Evolutionary conservation across 2,113 vertebrate species (phyloP).

Genomic region (Anthoscopus minutus): DNA sequence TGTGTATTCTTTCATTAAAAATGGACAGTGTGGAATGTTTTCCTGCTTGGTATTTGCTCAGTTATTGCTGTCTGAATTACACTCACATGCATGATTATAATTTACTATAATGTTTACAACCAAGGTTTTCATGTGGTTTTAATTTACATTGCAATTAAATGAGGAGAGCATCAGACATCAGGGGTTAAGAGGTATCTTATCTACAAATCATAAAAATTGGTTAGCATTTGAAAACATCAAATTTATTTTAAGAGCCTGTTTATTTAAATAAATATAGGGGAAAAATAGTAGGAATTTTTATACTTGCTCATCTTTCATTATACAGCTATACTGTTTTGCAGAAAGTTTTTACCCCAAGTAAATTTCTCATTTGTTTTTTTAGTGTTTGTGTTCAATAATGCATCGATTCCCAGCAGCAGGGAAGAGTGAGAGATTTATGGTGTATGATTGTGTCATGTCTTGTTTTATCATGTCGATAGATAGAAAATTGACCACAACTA

Average conservation of each 20-base stretch:
- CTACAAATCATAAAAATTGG: slow-evolving; percentile 48
- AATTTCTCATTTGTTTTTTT: slow-evolving; percentile 82
- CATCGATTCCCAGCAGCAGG: slow-evolving; percentile 83
- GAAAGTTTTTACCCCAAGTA: slow-evolving; percentile 80
- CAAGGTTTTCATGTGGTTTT: slow-evolving; percentile 48
- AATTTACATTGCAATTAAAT: slow-evolving; percentile 54
- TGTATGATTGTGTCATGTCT: slow-evolving; percentile 89
- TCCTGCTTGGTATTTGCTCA: slow-evolving; percentile 27
- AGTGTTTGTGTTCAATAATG: slow-evolving; percentile 86
- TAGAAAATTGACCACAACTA: slow-evolving; percentile 91
- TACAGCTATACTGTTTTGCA: slow-evolving; percentile 57
- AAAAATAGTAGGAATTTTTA: neutral
- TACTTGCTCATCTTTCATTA: slow-evolving; percentile 15
- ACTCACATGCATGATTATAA: slow-evolving; percentile 54
- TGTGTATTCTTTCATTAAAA: slow-evolving; percentile 29
- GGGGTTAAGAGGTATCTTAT: slow-evolving; percentile 45
- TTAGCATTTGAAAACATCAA: slow-evolving; percentile 27
- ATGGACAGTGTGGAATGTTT: slow-evolving; percentile 20
- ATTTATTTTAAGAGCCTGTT: slow-evolving; percentile 26
- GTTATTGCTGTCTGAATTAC: slow-evolving; percentile 48
- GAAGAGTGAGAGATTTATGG: slow-evolving; percentile 86
- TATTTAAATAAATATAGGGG: slow-evolving; percentile 35
- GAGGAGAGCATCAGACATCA: slow-evolving; percentile 1
- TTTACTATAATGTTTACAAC: slow-evolving; percentile 61
- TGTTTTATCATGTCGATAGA: slow-evolving; percentile 87